Percentiles rank a stretch among this genome's conserved stretches.
phyloP scores from a whole-genome alignment of 1,140 invertebrate species.

The Scaptomyza graminum region DNA sequence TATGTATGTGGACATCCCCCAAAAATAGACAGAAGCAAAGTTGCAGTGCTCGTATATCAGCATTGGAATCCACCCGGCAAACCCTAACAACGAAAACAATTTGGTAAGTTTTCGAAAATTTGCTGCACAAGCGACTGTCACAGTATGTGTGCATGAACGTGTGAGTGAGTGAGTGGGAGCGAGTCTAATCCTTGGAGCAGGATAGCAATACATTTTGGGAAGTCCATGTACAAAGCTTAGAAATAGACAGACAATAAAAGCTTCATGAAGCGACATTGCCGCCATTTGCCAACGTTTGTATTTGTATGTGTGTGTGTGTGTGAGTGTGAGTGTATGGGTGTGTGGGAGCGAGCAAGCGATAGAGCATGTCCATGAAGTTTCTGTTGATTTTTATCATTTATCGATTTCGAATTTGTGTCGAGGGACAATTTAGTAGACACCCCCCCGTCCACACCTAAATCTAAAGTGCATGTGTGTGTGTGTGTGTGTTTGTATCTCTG shows the following conservation, averaged over 20 bases:
- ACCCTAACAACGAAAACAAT: conserved; percentile 79
- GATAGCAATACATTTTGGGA: conserved; percentile 51
- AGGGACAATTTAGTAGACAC: conserved; percentile 76
- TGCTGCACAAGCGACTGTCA: conserved; percentile 55
- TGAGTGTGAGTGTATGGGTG: conserved; percentile 38
- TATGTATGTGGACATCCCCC: conserved; percentile 54
- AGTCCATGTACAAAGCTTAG: conserved; percentile 81
- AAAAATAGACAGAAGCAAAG: conserved; percentile 47
- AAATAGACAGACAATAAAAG: conserved; percentile 83
- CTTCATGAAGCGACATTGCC: conserved; percentile 77
- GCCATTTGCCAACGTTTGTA: conserved; percentile 41
- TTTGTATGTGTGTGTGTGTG: conserved; percentile 14
- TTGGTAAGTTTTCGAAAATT: conserved; percentile 82
- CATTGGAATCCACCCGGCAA: conserved; percentile 79
- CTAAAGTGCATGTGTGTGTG: neutral
- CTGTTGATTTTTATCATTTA: conserved; percentile 83
- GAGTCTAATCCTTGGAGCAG: conserved; percentile 49
- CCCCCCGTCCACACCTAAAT: neutral
- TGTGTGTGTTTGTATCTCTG: conserved; percentile 19
- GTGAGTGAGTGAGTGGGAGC: conserved; percentile 40
- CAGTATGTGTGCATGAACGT: conserved; percentile 15
- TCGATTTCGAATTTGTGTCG: conserved; percentile 83
- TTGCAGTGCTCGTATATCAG: conserved; percentile 72
- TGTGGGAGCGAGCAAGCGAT: conserved; percentile 39
- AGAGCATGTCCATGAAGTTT: conserved; percentile 73